Base-by-base conservation (phyloP, 2,888 invertebrate species). In the Oxyscelio sp. region DNA sequence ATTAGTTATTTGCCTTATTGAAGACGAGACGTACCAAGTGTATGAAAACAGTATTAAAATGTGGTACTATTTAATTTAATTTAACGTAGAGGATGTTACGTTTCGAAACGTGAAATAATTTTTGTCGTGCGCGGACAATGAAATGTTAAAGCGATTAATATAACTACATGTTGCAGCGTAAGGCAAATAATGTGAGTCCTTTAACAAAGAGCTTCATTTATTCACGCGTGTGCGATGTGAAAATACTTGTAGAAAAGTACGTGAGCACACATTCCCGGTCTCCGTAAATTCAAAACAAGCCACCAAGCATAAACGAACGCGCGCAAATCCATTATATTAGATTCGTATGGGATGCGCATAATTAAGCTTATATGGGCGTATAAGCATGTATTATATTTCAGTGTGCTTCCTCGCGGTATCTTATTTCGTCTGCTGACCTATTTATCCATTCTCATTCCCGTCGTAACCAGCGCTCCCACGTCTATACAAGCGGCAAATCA, bases 351-450 rank as follows among this genome's bases (percentile, higher is more conserved):
- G 15, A 31, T 48, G 59, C 71, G 27, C 38, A 73, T 58, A 73
- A 73, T 73, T 59, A 61, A 73, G 71, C 71, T 61, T 61, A 61
- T 52, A 73, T 59, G 61, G 59, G 40, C 38, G 17, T 22, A 59
- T 73, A 50, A 73, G 38, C 17, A 48, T 38, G 71, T 40, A 71
- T 59, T 27, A 22, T 48, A 38, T 71, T 71, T 71, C 71, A 45
- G 58, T 22, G 13, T 21, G 22, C 22, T 71, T 71, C 71, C 71
- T 58, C 45, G 58, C 22, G 71, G 48, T 71, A 50, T 71, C 71
- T 71, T 43, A 54, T 71, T 71, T 71, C 71, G 48, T 6, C 31
- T 21, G 45, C 13, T 45, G 22, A 31, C 21, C 58, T 21, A 70
- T 54, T 43, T 71, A 71, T 61, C 52, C 43, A 19, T 21, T 56